Evolutionary conservation across 1,140 invertebrate species (phyloP).

Genomic region (Zaprionus ornatus): DNA sequence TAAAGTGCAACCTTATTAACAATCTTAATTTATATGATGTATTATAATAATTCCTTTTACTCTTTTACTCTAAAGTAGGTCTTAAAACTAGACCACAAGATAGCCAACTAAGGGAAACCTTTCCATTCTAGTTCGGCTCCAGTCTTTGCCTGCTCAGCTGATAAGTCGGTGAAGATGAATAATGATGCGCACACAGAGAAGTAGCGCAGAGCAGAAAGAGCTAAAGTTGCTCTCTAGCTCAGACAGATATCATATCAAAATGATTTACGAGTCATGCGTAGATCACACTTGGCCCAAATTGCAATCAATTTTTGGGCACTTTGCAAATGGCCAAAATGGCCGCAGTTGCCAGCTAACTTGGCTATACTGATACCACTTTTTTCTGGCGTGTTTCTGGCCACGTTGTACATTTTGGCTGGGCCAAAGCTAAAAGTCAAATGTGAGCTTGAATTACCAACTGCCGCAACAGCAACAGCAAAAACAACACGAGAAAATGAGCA

Average conservation of each 20-base stretch:
- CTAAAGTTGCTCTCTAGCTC: slow-evolving; percentile 25
- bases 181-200: background rate
- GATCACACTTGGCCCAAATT: slow-evolving; percentile 59
- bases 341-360: slow-evolving; percentile 24
- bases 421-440: slow-evolving; percentile 81
- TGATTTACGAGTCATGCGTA: slow-evolving; percentile 18
- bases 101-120: background rate
- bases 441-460: slow-evolving; percentile 75
- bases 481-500: slow-evolving; percentile 63
- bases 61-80: no score
- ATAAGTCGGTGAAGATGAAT: background rate
- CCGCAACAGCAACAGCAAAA: slow-evolving; percentile 28
- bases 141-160: background rate
- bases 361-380: background rate
- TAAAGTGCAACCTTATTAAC: no score
- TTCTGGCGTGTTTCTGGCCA: slow-evolving; percentile 52
- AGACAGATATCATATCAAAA: slow-evolving; percentile 34
- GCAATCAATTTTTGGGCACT: slow-evolving; percentile 45
- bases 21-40: no score
- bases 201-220: background rate
- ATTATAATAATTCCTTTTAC: no score
- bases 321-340: slow-evolving; percentile 68
- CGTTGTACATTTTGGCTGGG: slow-evolving; percentile 70
- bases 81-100: no score
- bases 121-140: background rate